A percentile compares a stretch with the other conserved stretches of the same genome.
Evolutionary conservation across 1,140 invertebrate species (phyloP).

Genomic region (Megalopta genalis): DNA sequence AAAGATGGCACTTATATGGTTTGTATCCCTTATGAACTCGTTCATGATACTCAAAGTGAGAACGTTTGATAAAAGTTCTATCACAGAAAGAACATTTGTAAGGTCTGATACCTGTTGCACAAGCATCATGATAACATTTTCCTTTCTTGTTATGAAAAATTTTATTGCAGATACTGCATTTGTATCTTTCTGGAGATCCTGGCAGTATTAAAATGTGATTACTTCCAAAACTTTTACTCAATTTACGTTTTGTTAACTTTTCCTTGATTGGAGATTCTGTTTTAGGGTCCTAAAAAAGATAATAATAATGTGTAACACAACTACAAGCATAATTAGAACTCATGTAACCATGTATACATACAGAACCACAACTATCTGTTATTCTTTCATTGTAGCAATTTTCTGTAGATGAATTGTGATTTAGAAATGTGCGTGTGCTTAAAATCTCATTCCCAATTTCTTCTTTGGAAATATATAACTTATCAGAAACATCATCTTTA

Average conservation of each 20-base stretch:
- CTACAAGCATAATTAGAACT: background rate
- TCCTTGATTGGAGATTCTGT: constrained; percentile 15
- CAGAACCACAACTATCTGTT: constrained; percentile 16
- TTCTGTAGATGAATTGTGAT: background rate
- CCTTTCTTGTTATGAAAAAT: constrained; percentile 72
- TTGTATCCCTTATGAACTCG: constrained; percentile 90
- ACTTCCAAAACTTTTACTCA: constrained; percentile 57
- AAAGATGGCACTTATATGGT: constrained; percentile 88
- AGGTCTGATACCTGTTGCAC: constrained; percentile 71
- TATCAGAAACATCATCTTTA: background rate
- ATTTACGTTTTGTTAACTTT: constrained; percentile 12
- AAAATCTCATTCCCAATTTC: constrained; percentile 8
- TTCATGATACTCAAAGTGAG: constrained; percentile 78
- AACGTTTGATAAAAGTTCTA: constrained; percentile 73
- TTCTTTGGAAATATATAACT: constrained; percentile 26
- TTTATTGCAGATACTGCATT: constrained; percentile 73
- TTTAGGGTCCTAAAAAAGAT: constrained; percentile 12
- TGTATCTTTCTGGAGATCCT: constrained; percentile 67
- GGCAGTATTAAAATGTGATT: constrained; percentile 72
- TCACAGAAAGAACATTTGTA: constrained; percentile 74
- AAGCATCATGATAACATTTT: constrained; percentile 74
- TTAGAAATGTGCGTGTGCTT: constrained; percentile 10
- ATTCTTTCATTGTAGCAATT: background rate
- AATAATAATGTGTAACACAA: background rate
- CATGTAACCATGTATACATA: constrained; percentile 9